Evolutionary conservation across 2,888 invertebrate species (phyloP).

Genomic region (Melolontha melolontha): DNA sequence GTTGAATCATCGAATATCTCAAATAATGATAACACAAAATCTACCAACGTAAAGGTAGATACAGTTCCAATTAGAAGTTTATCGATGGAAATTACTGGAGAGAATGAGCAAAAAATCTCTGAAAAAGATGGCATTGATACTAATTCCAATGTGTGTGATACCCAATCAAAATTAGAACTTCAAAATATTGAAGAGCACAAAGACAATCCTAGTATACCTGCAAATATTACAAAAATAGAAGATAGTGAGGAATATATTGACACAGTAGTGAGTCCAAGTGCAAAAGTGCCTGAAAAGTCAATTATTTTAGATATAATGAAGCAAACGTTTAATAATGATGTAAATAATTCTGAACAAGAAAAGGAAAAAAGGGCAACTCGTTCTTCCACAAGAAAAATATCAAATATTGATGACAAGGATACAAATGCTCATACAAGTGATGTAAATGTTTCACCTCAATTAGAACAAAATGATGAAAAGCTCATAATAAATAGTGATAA

Average conservation of each 20-base stretch:
- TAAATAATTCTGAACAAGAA: constrained; percentile 49
- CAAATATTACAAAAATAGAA: constrained; percentile 38
- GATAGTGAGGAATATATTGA: constrained; percentile 42
- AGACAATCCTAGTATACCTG: constrained; percentile 47
- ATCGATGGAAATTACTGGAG: constrained; percentile 48
- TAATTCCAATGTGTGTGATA: constrained; percentile 60
- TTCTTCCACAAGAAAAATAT: constrained; percentile 48
- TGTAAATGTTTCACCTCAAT: constrained; percentile 25
- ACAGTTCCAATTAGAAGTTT: constrained; percentile 42
- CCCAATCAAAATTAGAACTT: constrained; percentile 49
- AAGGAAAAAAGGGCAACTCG: constrained; percentile 50
- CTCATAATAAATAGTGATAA: constrained; percentile 45
- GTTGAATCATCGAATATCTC: constrained; percentile 31
- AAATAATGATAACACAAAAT: constrained; percentile 46
- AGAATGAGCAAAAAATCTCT: constrained; percentile 34
- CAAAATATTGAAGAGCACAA: constrained; percentile 18
- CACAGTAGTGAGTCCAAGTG: constrained; percentile 52
- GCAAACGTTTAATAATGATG: constrained; percentile 67
- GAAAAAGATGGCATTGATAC: constrained; percentile 53
- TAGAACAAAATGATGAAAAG: constrained; percentile 41
- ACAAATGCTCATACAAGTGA: constrained; percentile 30
- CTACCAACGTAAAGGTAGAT: constrained; percentile 43
- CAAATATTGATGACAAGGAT: constrained; percentile 39
- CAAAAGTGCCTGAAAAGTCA: constrained; percentile 70
- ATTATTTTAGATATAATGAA: constrained; percentile 71